Base-by-base conservation (phyloP, 2,113 vertebrate species). In the Urocolius indicus region DNA sequence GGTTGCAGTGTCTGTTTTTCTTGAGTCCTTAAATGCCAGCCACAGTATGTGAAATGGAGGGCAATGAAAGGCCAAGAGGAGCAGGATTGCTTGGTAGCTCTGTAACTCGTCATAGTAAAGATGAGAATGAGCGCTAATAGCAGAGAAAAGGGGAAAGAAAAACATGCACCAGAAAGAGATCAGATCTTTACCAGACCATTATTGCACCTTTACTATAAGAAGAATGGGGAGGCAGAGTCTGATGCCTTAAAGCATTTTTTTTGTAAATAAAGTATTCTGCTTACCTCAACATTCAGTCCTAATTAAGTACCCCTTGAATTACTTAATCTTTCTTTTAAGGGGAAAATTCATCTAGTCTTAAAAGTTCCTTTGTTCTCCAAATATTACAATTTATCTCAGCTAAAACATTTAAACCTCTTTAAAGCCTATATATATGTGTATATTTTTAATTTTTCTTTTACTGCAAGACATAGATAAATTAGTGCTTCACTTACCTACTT, bases 341-440 rank as follows among this genome's bases (percentile, higher is more conserved):
- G 10, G 9, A 57, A 84, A 73, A 73, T 4, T 72, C 18, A 65
- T 46, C 52, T 72, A 48, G 32, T 79, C 32, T 41, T 79, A 72
- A 68, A 81, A 79, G 63, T 16, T 82, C 38, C 15, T 32, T 76
- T 66, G n/a, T 30, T 85, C 36, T 87, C 36, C 54, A 83, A 73
- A 41, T 76, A 65, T 7, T 66, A 32, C 30, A 38, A 67, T 45
- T 83, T 71, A 71, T 51, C 51, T 89, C 67, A 66, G 41, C 26
- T 51, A 14, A 83, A 58, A 27, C 30, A 61, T 5, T 62, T 71
- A 51, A 55, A 36, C 4, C 18, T 55, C 65, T 92, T 77, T 48
- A 86, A 77, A 29, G 16, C 32, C 7, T 24, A 20, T n/a, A 38
- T 34, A 20, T 1, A 1, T 16, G 0, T 61, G 5, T 24, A 1